A percentile compares a stretch with the other conserved stretches of the same genome.
These are phyloP conservation scores for Ranitomeya variabilis DNA, from an alignment of 2,113 vertebrate species.

Conservation along the genomic window DNA sequence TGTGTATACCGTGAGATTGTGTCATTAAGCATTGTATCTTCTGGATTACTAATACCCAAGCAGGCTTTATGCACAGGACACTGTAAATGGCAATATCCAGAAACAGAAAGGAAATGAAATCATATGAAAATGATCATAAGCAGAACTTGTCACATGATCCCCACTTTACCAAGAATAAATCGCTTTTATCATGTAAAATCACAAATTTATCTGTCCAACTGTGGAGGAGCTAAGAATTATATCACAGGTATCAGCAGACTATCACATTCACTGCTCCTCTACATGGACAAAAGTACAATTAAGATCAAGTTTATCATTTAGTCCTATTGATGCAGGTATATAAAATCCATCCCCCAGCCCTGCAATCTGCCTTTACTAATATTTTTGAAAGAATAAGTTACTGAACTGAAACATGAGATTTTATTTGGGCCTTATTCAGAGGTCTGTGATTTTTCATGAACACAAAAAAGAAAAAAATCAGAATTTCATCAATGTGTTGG, in stretches of 20 bases:
- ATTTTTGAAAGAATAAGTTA: too few species aligned
- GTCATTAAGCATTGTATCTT: slow-evolving; percentile 12
- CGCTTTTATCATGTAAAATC: neutral
- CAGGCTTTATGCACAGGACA: neutral
- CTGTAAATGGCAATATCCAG: neutral
- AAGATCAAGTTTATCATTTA: too few species aligned
- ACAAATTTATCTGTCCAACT: neutral
- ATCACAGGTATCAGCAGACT: neutral
- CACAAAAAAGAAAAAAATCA: too few species aligned
- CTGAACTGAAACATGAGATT: too few species aligned
- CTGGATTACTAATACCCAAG: neutral
- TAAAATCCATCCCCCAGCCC: too few species aligned
- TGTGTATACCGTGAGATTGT: slow-evolving; percentile 12
- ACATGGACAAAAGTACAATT: too few species aligned
- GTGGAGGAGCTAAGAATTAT: neutral
- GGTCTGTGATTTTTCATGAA: too few species aligned
- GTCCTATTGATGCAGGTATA: too few species aligned
- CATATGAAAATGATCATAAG: neutral
- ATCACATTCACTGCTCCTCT: neutral
- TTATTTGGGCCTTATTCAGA: too few species aligned
- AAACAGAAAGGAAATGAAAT: slow-evolving; percentile 28
- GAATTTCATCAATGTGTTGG: too few species aligned
- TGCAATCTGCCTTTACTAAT: too few species aligned
- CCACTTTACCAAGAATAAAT: neutral
- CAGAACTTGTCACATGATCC: neutral